Evolutionary conservation across 1,140 invertebrate genomes (phyloP), one percentile per base, ranked within the genome.

Genomic region (Drosophila eugracilis): DNA sequence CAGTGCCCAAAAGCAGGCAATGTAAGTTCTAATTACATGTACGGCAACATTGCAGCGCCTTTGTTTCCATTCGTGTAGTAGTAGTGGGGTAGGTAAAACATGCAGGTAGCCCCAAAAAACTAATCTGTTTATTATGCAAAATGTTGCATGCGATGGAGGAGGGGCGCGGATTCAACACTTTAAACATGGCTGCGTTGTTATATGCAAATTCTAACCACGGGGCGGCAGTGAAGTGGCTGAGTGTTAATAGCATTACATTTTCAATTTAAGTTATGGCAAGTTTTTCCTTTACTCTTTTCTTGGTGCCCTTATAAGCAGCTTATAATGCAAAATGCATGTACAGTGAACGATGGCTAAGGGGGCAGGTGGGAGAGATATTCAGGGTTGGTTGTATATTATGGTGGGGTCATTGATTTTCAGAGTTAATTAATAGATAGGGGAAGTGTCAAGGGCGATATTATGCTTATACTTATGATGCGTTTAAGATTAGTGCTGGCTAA

Each of bases 71-170:
- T 55, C 21, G 9, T 22, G 34, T 44, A 39, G 34, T 47, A 48
- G 62, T 69, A 21, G 30, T 47, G 17, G 9, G 30, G 2, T 32
- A 12, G 30, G 7, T 48, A 24, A 48, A 26, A 59, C 72, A 67
- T 85, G 76, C 66, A 76, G 66, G 73, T 72, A 53, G 58, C 67
- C 49, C 59, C 78, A 67, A 65, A 73, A 80, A 84, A 79, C 53
- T 63, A 67, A 77, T 73, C 59, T 85, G 53, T 85, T 80, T 80
- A 67, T 52, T 86, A 86, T 85, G 80, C 75, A 80, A 73, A 86
- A 80, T 77, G 62, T 55, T 77, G 58, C 77, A 81, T 80, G 77
- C 77, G 37, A 34, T 36, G 30, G 28, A 10, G 6, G 12, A 4
- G 4, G 39, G 21, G 24, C 14, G 32, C 14, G 37, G 39, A 10